A percentile compares a stretch with the other conserved stretches of the same genome.
Conservation (phyloP, 2,888 invertebrate genomes). For the Nomada flava region DNA sequence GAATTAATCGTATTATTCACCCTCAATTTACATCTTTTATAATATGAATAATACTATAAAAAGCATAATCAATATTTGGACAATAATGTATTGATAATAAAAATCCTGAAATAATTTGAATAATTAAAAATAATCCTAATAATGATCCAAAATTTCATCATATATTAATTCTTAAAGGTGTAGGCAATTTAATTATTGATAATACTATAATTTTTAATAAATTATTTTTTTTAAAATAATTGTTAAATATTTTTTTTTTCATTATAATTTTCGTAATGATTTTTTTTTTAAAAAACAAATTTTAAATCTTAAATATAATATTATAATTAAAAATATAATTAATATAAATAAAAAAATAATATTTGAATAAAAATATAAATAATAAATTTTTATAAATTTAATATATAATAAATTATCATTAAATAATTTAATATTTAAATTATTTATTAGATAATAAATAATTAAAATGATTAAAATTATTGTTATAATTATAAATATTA, state of each 20-base stretch:
- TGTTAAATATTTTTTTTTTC: background rate
- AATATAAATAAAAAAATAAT: background rate
- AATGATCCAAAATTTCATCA: constrained; percentile 29
- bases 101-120: constrained; percentile 89
- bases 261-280: background rate
- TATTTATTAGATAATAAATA: background rate
- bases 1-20: constrained; percentile 88
- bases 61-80: constrained; percentile 87
- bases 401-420: background rate
- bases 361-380: background rate
- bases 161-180: background rate
- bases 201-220: background rate
- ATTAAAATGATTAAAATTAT: background rate
- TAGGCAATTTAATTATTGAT: background rate
- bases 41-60: constrained; percentile 89
- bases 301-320: background rate
- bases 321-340: background rate
- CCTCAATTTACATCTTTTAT: constrained; percentile 89
- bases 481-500: background rate
- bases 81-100: constrained; percentile 90
- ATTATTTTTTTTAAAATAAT: background rate
- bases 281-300: background rate
- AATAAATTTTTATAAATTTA: background rate
- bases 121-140: constrained; percentile 88
- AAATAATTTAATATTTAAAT: background rate